Evolutionary conservation across 1,140 invertebrate species (phyloP).

Genomic region (Drosophila micromelanica): DNA sequence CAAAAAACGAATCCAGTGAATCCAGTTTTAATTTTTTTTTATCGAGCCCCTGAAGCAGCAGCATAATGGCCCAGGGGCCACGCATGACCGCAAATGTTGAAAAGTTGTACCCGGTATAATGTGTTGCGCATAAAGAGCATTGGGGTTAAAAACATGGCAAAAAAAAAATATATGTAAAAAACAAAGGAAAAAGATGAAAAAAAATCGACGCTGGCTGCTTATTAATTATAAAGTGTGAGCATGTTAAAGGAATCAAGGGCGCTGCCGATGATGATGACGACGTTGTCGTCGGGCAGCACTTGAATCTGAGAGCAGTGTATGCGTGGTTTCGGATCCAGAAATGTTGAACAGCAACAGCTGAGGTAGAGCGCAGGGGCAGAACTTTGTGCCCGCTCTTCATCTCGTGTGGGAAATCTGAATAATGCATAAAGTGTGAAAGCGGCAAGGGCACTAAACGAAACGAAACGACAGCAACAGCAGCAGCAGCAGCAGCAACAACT

Average conservation of each 20-base stretch:
- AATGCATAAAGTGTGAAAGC: conserved; percentile 81
- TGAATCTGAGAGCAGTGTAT: conserved; percentile 18
- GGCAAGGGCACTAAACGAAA: conserved; percentile 75
- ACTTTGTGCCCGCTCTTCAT: conserved; percentile 21
- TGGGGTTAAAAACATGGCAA: conserved; percentile 45
- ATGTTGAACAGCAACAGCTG: conserved; percentile 27
- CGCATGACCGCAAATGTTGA: conserved; percentile 70
- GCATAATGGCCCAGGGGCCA: conserved; percentile 41
- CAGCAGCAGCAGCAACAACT: conserved; percentile 36
- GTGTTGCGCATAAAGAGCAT: conserved; percentile 42
- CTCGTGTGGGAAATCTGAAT: conserved; percentile 80
- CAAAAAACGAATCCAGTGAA: conserved; percentile 36
- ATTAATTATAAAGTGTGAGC: conserved; percentile 81
- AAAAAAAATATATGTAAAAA: conserved; percentile 24
- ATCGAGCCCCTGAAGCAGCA: conserved; percentile 41
- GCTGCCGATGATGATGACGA: conserved; percentile 64
- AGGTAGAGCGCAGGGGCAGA: background rate
- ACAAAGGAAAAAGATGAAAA: conserved; percentile 14
- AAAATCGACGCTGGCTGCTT: conserved; percentile 62
- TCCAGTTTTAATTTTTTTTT: conserved; percentile 56
- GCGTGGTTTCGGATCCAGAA: conserved; percentile 5
- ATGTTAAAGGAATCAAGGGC: conserved; percentile 77
- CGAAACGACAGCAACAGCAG: conserved; percentile 30
- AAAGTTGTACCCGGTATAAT: conserved; percentile 20
- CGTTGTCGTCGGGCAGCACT: conserved; percentile 39